A percentile compares a stretch with the other conserved stretches of the same genome.
Evolutionary conservation across 2,113 vertebrate species (phyloP).

Genomic region (Myodes glareolus): DNA sequence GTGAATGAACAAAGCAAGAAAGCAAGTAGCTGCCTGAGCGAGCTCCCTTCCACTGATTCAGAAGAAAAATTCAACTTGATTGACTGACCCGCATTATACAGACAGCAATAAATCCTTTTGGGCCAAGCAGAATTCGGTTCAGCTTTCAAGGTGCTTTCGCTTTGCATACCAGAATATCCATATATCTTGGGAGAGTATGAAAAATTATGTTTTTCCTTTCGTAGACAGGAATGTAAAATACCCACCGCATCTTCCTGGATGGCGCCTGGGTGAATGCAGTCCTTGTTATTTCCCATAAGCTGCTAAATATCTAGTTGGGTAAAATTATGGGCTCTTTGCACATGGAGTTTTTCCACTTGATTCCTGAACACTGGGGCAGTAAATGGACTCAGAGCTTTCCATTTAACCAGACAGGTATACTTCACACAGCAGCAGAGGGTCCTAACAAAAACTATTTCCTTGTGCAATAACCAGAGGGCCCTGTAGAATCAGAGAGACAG

Average conservation of each 20-base stretch:
- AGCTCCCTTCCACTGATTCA: slow-evolving; percentile 38
- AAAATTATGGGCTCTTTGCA: slow-evolving; percentile 76
- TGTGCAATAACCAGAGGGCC: background rate
- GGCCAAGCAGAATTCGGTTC: slow-evolving; percentile 36
- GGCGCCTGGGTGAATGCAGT: slow-evolving; percentile 67
- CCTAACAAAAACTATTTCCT: background rate
- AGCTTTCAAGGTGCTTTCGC: slow-evolving; percentile 36
- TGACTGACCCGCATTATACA: slow-evolving; percentile 39
- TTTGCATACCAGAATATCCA: slow-evolving; percentile 63
- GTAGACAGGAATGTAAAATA: slow-evolving; percentile 75
- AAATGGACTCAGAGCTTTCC: background rate
- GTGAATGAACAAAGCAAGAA: background rate
- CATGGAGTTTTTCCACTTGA: slow-evolving; percentile 53
- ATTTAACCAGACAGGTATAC: background rate
- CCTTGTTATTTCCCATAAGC: slow-evolving; percentile 78
- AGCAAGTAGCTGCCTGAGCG: background rate
- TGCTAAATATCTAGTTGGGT: slow-evolving; percentile 77
- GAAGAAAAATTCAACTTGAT: slow-evolving; percentile 58
- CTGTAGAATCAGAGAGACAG: background rate
- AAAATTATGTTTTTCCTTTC: slow-evolving; percentile 71
- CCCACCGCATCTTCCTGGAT: slow-evolving; percentile 63
- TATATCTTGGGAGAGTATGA: slow-evolving; percentile 66
- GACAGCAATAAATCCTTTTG: slow-evolving; percentile 58
- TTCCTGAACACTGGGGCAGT: slow-evolving; percentile 44
- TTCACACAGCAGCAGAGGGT: background rate